These are phyloP conservation scores for Piezodorus guildinii DNA, from an alignment of 1,140 invertebrate genomes.

Conservation along the genomic window DNA sequence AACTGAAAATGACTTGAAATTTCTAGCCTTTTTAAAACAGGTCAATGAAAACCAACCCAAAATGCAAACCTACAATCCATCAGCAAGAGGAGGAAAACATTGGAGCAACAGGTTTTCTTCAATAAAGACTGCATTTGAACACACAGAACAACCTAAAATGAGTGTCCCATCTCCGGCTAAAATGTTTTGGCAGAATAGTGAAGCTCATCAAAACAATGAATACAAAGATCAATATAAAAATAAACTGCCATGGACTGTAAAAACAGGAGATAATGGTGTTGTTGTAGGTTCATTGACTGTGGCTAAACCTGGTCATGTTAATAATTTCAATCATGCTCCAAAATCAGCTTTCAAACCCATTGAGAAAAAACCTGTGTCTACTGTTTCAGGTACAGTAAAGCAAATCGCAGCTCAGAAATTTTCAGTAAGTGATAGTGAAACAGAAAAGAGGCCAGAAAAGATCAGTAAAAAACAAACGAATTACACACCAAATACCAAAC, in stretches of 20 bases:
- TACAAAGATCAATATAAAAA: slow-evolving; percentile 24
- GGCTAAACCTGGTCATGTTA: slow-evolving; percentile 39
- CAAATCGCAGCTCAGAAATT: slow-evolving; percentile 30
- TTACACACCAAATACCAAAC: neutral
- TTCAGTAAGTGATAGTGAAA: slow-evolving; percentile 10
- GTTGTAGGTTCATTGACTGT: slow-evolving; percentile 37
- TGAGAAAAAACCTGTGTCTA: slow-evolving; percentile 36
- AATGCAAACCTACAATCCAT: slow-evolving; percentile 29
- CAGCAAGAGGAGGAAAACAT: slow-evolving; percentile 33
- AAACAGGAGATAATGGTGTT: slow-evolving; percentile 31
- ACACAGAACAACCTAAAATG: slow-evolving; percentile 24
- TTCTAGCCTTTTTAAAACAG: slow-evolving; percentile 67
- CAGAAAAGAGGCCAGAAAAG: neutral
- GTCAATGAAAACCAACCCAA: slow-evolving; percentile 28
- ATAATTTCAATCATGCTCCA: slow-evolving; percentile 55
- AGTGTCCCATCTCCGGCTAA: slow-evolving; percentile 19
- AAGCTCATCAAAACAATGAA: neutral
- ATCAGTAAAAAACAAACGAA: neutral
- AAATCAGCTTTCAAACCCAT: slow-evolving; percentile 56
- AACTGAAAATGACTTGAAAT: slow-evolving; percentile 74
- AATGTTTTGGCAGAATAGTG: slow-evolving; percentile 23
- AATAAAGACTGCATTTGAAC: slow-evolving; percentile 73
- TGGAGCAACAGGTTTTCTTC: slow-evolving; percentile 73
- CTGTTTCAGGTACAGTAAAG: slow-evolving; percentile 33
- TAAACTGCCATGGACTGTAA: slow-evolving; percentile 32